These are phyloP conservation scores for Phthorimaea operculella DNA, from an alignment of 1,140 invertebrate species.

Conservation along the genomic window DNA sequence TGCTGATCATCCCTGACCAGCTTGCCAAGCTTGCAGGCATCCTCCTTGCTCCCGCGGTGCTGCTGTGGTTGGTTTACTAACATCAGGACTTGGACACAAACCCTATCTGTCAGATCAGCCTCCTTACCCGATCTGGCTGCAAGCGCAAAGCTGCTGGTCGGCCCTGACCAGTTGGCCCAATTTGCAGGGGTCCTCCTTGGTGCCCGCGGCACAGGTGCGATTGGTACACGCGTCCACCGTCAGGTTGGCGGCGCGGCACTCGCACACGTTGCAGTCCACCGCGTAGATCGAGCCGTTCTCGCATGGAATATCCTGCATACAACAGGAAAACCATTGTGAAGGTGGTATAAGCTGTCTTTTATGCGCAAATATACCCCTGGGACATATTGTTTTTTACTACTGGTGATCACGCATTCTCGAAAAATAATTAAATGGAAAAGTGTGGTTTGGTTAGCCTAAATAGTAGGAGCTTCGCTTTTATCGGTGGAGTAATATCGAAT, in stretches of 20 bases:
- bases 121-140: not conserved
- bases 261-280: slow-evolving; percentile 2
- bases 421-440: not conserved
- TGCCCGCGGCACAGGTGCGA: not conserved
- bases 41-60: too few relatives aligned
- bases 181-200: not conserved
- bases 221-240: not conserved
- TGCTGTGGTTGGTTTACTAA: too few relatives aligned
- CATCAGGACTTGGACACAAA: not conserved
- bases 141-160: not conserved
- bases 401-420: not conserved
- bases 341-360: too few relatives aligned
- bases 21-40: too few relatives aligned
- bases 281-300: not conserved
- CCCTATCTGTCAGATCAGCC: too few relatives aligned
- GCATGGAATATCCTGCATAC: not conserved
- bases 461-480: too few relatives aligned
- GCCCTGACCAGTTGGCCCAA: not conserved
- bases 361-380: too few relatives aligned
- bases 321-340: too few relatives aligned
- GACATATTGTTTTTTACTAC: too few relatives aligned
- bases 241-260: not conserved
- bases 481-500: too few relatives aligned
- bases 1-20: too few relatives aligned
- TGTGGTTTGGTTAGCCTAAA: too few relatives aligned